Evolutionary conservation across 2,888 invertebrate species (phyloP).

Genomic region (Argyresthia goedartella): DNA sequence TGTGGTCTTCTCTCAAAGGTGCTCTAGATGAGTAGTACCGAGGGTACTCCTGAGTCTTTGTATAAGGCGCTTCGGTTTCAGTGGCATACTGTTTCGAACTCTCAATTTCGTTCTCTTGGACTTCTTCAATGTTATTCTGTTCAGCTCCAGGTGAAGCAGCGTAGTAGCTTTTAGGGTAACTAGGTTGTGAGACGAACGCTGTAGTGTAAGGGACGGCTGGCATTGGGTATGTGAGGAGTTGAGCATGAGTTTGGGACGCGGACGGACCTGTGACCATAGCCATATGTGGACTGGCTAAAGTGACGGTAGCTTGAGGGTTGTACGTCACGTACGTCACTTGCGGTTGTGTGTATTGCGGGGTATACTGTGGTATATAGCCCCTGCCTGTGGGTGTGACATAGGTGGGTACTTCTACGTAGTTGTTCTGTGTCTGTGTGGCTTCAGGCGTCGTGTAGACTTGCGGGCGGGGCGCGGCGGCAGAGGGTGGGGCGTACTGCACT

Average conservation of each 20-base stretch:
- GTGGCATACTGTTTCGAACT: slow-evolving; percentile 30
- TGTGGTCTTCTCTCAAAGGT: slow-evolving; percentile 38
- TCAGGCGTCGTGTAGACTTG: slow-evolving; percentile 30
- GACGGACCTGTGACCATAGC: slow-evolving; percentile 4
- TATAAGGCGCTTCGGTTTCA: slow-evolving; percentile 33
- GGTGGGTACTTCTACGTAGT: slow-evolving; percentile 42
- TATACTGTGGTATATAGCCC: slow-evolving; percentile 35
- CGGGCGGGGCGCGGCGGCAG: slow-evolving; percentile 20
- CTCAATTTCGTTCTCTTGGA: slow-evolving; percentile 30
- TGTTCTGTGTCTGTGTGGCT: slow-evolving; percentile 33
- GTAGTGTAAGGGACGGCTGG: slow-evolving; percentile 40
- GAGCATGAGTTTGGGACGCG: slow-evolving; percentile 2
- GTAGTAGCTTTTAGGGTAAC: slow-evolving; percentile 11
- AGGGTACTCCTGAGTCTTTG: slow-evolving; percentile 30
- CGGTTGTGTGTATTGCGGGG: slow-evolving; percentile 16
- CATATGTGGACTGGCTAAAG: slow-evolving; percentile 3
- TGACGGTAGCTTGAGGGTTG: slow-evolving; percentile 25
- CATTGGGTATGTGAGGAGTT: slow-evolving; percentile 36
- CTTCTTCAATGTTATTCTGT: slow-evolving; percentile 36
- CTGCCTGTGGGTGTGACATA: slow-evolving; percentile 37
- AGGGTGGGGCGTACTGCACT: slow-evolving; percentile 28
- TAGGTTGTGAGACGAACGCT: slow-evolving; percentile 30
- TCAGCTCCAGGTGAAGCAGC: slow-evolving; percentile 20
- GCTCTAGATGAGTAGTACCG: slow-evolving; percentile 43
- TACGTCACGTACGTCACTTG: slow-evolving; percentile 37